Evolutionary conservation across 2,113 vertebrate species (phyloP), one percentile per base, ranked within the genome.

Genomic region (Pseudois nayaur): DNA sequence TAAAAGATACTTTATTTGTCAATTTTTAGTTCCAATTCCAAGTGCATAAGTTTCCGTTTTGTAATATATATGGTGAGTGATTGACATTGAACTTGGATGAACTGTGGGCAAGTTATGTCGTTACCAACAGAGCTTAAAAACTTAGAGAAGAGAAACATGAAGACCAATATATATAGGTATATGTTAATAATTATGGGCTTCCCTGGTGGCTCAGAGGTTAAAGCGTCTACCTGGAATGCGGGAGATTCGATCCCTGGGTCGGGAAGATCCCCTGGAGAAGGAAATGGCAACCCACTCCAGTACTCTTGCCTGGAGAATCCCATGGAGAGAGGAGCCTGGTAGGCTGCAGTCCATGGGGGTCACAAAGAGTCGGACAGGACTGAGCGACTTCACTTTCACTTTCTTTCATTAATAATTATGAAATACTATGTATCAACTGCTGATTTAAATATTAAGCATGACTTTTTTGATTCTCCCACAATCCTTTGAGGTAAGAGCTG

Each of bases 61-160:
- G 25, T 91, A 81, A 33, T 60, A 62, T 43, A 64, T 67, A n/a
- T 79, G 52, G 43, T 90, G 27, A 16, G 40, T 74, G 60, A 94
- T 15, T 94, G 93, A 74, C 88, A 84, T 60, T 90, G 50, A 60
- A 19, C 23, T 45, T 97, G 84, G 57, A 83, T 57, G 43, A 96
- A 76, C 40, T 89, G 12, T 94, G 36, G n/a, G 86, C 90, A 94
- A 88, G 45, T 88, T 94, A 57, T 74, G 84, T 78, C 40, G 3
- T 76, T 88, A 55, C 40, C 89, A 94, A 71, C 36, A 86, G 62
- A 62, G 31, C 92, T 85, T 94, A 55, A 89, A 92, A 98, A 48
- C 79, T 89, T 23, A 87, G 36, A 57, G 60, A 33, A 86, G 62
- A 96, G 64, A 95, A 89, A 54, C 10, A 71, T 12, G 43, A 87